Percentiles rank a stretch among this genome's conserved stretches.
Evolutionary conservation across 2,888 invertebrate genomes (phyloP).

Genomic region (Hoplodrina ambigua): DNA sequence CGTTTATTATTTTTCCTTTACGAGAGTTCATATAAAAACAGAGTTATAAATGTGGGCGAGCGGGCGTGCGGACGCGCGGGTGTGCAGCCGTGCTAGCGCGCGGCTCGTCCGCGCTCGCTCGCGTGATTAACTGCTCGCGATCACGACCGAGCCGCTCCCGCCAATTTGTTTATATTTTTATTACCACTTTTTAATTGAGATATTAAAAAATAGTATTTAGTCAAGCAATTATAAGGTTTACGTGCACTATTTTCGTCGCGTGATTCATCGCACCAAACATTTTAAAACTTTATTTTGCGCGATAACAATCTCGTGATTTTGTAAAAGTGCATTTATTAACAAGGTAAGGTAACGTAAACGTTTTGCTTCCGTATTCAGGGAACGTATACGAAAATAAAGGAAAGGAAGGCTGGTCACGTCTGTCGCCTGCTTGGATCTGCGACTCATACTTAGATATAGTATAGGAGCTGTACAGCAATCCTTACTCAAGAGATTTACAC

Average conservation of each 20-base stretch:
- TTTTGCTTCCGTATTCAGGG: conserved; percentile 56
- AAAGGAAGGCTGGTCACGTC: conserved; percentile 61
- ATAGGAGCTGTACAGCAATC: conserved; percentile 53
- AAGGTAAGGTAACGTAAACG: conserved; percentile 52
- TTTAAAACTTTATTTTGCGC: conserved; percentile 39
- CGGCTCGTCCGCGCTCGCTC: conserved; percentile 21
- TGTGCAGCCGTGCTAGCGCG: not conserved
- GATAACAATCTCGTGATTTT: conserved; percentile 56
- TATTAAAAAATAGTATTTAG: conserved; percentile 48
- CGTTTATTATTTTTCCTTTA: conserved; percentile 53
- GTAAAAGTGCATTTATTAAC: conserved; percentile 57
- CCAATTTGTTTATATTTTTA: conserved; percentile 55
- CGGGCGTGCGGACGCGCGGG: not conserved
- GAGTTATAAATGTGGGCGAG: conserved; percentile 28
- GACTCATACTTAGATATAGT: conserved; percentile 44
- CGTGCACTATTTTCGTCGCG: conserved; percentile 41
- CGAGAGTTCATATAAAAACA: conserved; percentile 25
- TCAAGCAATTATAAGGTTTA: conserved; percentile 49
- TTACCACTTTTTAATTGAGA: conserved; percentile 58
- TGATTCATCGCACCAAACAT: conserved; percentile 43
- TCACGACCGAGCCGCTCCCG: conserved; percentile 31
- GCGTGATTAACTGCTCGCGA: conserved; percentile 45
- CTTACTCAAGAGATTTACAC: conserved; percentile 67
- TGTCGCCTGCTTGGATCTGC: conserved; percentile 57
- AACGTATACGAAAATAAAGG: conserved; percentile 56